These are phyloP conservation scores for Temnothorax curvispinosus DNA, from an alignment of 1,140 invertebrate species.

Conservation along the genomic window DNA sequence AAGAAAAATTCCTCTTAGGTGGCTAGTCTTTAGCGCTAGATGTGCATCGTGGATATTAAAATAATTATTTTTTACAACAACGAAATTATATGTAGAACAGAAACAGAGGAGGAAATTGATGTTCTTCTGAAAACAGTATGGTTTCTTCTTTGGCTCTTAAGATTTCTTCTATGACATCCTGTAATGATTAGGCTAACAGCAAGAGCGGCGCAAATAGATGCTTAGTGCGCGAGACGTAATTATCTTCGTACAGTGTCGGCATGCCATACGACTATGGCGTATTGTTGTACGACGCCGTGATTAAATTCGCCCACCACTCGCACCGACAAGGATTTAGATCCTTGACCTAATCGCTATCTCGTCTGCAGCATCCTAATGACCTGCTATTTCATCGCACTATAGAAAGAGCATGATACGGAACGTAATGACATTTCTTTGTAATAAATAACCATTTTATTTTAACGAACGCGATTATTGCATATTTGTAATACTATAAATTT, in stretches of 20 bases:
- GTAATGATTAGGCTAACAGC: not conserved
- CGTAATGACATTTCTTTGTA: not conserved
- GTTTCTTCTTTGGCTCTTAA: not conserved
- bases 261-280: conserved; percentile 51
- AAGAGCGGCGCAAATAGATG: conserved; percentile 11
- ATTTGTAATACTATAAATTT: not conserved
- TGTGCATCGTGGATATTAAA: not conserved
- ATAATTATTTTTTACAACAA: not conserved
- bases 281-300: conserved; percentile 63
- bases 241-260: conserved; percentile 61
- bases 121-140: not conserved
- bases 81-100: not conserved
- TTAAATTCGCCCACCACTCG: conserved; percentile 66
- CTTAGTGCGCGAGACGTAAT: conserved; percentile 63
- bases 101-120: not conserved
- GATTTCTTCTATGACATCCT: not conserved
- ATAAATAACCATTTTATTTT: not conserved
- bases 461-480: not conserved
- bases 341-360: conserved; percentile 68
- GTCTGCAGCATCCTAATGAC: conserved; percentile 31
- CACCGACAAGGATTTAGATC: conserved; percentile 65
- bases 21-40: not conserved
- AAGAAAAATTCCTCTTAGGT: not conserved
- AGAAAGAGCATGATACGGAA: conserved; percentile 18
- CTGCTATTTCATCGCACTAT: conserved; percentile 40